Conservation (phyloP, 2,113 vertebrate genomes). For the Pungitius pungitius region DNA sequence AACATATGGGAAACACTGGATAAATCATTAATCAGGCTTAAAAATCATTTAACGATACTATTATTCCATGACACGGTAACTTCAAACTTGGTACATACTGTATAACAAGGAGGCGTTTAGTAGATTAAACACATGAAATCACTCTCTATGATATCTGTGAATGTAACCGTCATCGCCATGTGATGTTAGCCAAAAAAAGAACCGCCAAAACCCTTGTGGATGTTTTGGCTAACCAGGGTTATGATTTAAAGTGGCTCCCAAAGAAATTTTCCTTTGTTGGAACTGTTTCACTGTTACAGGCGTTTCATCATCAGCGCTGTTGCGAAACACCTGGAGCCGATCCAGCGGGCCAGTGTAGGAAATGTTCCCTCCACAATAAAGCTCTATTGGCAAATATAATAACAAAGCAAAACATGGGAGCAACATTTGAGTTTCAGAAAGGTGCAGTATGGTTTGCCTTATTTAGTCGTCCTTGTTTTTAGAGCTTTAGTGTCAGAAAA, state of each 20-base stretch:
- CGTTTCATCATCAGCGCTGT: slow-evolving; percentile 36
- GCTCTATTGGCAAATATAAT: not conserved
- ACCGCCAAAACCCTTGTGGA: not conserved
- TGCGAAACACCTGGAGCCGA: slow-evolving; percentile 13
- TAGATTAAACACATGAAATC: not conserved
- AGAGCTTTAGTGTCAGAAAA: too few species aligned
- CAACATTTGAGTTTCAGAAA: not conserved
- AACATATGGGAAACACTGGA: not conserved
- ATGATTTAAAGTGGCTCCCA: slow-evolving; percentile 11
- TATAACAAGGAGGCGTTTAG: not conserved
- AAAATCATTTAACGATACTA: not conserved
- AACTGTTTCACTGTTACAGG: slow-evolving; percentile 27
- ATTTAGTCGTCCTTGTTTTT: too few species aligned
- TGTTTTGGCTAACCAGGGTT: not conserved
- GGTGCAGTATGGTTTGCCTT: too few species aligned
- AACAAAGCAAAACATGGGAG: not conserved
- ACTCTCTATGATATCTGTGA: not conserved
- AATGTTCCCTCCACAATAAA: not conserved
- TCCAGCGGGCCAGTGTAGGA: slow-evolving; percentile 3
- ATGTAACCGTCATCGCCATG: not conserved
- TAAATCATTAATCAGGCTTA: too few species aligned
- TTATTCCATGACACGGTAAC: not conserved
- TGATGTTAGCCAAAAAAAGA: not conserved
- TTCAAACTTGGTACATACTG: not conserved
- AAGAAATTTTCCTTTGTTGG: not conserved